Base-by-base conservation (phyloP, 2,888 invertebrate genomes). In the Ectobius pallidus region DNA sequence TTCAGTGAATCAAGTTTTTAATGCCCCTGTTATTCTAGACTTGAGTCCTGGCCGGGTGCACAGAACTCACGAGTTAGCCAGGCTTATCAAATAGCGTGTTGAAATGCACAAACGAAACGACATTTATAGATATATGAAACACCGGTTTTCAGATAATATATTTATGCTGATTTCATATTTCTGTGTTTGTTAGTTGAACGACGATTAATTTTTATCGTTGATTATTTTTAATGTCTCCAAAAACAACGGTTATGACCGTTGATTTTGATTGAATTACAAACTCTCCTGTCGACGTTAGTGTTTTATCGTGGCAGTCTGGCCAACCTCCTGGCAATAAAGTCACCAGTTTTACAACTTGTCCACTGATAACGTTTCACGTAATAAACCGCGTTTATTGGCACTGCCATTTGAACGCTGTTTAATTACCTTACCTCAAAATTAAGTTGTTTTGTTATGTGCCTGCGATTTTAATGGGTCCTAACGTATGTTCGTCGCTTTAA, bases 101-200 rank as follows among this genome's bases (percentile, higher is more conserved):
- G 52, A 52, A 52, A 14, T 52, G 7, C 22, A 22, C 52, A 52
- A 52, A 52, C 25, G 52, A 52, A 52, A 9, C 22, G 7, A 52
- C 52, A 52, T 52, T 52, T 52, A 52, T 25, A 52, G 52, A 52
- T 52, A 52, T 25, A 52, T 52, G 52, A 52, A 52, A 52, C 52
- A 52, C 11, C 25, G 27, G 25, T 52, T 52, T 52, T 7, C 14
- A 4, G 52, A 52, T 52, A 52, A 52, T 52, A 52, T 14, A 52
- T 25, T 52, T 22, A 52, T 22, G 9, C 11, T 25, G 30, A 58
- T 58, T 58, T 27, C 27, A 30, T 30, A 58, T 25, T 58, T n/a
- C 58, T 58, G 58, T 58, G 58, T n/a, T n/a, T n/a, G n/a, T n/a
- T n/a, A n/a, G n/a, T 58, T 58, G 58, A 58, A 58, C 11, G 25